Evolutionary conservation across 2,113 vertebrate genomes (phyloP), one percentile per base, ranked within the genome.

Genomic region (Cariama cristata): DNA sequence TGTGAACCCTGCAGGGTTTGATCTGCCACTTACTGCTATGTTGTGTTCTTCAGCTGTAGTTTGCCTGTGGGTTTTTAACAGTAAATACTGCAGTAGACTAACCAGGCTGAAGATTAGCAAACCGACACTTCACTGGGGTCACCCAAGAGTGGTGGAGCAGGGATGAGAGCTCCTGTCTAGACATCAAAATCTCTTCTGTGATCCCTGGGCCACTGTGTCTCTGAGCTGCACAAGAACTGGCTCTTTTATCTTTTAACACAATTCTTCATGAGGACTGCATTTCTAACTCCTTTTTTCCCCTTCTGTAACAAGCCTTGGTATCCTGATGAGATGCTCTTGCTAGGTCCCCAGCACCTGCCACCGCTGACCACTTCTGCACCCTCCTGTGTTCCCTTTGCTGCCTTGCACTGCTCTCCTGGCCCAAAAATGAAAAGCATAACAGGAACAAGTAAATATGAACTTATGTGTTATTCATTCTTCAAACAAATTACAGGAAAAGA

Each of bases 171-270:
- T 90, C 79, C 90, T 90, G 63, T 80, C 50, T 80, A 76, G 69
- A 66, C 62, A 82, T 95, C 69, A 94, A 66, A 87, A 91, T 49
- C 74, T 94, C 60, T 96, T 79, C 35, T 83, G 53, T 94, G 84
- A 91, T 81, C 81, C 24, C 33, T 49, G 40, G 40, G 66, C 81
- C 44, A 33, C 66, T 60, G 49, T 60, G 28, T 50, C 64, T 67
- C 56, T 82, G 24, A 85, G 52, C 56, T 79, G 33, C 47, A 49
- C 8, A 56, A 35, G 35, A 94, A 75, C 75, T 50, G 87, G 5
- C 5, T 24, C 72, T 95, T 92, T 95, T 64, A 87, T 81, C 28
- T 93, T 94, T 89, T 77, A 94, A 81, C 33, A 75, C 38, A 75
- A 30, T 68, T 79, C 1, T 4, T 85, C 33, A 38, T 35, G 73